Base-by-base conservation (phyloP, 2,797 vertebrate species). In the Podargus strigoides region DNA sequence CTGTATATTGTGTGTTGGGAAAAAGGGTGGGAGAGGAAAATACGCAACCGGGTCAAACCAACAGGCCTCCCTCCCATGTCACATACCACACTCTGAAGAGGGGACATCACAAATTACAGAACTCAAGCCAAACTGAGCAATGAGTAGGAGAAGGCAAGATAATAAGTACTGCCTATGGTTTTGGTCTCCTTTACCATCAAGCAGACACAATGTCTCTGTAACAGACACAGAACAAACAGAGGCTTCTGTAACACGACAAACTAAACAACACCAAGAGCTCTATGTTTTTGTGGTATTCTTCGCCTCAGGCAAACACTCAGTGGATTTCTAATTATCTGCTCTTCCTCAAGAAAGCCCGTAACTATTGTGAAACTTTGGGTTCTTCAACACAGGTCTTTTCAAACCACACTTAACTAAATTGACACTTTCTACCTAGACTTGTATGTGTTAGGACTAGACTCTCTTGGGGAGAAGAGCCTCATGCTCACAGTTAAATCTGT, bases 321-420 rank as follows among this genome's bases (percentile, higher is more conserved):
- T 26, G 53, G 68, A 91, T 85, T 93, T 92, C 73, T 93, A 87
- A 92, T 89, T 92, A 87, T 82, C 89, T 91, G 81, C 30, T 94
- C 66, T 91, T 95, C 58, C 73, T 93, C 89, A 93, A 70, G 90
- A 87, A 93, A 44, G 26, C 39, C 53, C 26, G 0, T 66, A 83
- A 72, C 75, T 81, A 21, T 81, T 85, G 64, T 11, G 59, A 95
- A 95, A 93, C 24, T 36, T 59, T 9, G 14, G 7, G 36, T 85
- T 95, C 89, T 84, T 88, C 85, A 91, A 62, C 79, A 83, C n/a
- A 87, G 52, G 41, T 14, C 5, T 59, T 92, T 93, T 76, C 14
- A 93, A 94, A 87, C 69, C 73, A 90, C 85, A 30, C 36, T 81
- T 88, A 87, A 73, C 56, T 91, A 68, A 91, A 92, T 37, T 80